Evolutionary conservation across 1,140 invertebrate genomes (phyloP).

Genomic region (Druon quercuslanigerum): DNA sequence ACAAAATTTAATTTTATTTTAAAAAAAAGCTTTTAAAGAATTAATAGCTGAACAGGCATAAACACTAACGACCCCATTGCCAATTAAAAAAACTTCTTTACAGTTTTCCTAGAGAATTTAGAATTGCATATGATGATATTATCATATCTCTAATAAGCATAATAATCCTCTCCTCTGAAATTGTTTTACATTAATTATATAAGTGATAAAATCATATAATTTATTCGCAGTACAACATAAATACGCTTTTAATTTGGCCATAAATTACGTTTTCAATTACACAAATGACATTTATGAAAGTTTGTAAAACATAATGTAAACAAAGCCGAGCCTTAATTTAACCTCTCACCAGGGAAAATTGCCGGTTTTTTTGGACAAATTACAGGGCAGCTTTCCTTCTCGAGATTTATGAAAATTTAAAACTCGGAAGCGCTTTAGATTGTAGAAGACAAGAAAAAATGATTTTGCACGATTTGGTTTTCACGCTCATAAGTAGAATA

Average conservation of each 20-base stretch:
- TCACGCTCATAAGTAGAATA: background rate
- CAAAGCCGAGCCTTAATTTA: conserved; percentile 1
- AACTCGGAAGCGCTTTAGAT: background rate
- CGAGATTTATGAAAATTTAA: background rate
- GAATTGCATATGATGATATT: no score
- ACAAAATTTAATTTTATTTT: no score
- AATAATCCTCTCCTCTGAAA: background rate
- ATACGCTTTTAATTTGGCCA: conserved; percentile 15
- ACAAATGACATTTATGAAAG: conserved; percentile 30
- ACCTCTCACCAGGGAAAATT: background rate
- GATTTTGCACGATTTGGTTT: background rate
- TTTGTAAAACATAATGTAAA: conserved; percentile 31
- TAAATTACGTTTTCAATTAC: conserved; percentile 22
- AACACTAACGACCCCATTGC: no score
- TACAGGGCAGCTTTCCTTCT: background rate
- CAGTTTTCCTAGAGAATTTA: no score
- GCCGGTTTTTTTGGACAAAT: conserved; percentile 7
- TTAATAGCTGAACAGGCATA: no score
- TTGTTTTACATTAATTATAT: conserved; percentile 23
- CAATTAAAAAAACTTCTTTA: no score
- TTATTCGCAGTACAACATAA: conserved; percentile 4
- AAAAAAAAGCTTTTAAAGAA: no score
- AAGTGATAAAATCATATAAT: conserved; percentile 23
- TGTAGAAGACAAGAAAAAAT: background rate
- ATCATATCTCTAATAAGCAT: no score